Percentiles rank a stretch among this genome's conserved stretches.
phyloP scores from a whole-genome alignment of 2,797 vertebrate genomes.

The Myotis myotis region DNA sequence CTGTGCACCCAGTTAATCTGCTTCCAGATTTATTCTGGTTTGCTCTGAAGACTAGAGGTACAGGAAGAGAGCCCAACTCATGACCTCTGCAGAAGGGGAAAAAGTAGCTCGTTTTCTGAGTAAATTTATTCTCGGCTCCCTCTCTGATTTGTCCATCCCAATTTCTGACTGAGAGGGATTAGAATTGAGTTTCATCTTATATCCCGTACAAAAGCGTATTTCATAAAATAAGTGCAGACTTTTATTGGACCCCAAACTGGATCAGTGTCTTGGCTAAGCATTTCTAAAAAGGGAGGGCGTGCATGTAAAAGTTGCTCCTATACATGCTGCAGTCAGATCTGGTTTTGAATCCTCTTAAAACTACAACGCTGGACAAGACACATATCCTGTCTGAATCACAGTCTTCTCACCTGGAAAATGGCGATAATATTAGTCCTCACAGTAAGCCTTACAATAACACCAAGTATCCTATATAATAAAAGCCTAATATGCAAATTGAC shows the following conservation, averaged over 20 bases:
- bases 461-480: no score
- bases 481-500: no score
- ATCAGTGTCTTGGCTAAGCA: neutral
- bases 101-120: neutral
- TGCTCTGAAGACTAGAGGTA: neutral
- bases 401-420: neutral
- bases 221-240: conserved; percentile 18
- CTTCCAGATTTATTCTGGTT: neutral
- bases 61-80: neutral
- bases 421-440: neutral
- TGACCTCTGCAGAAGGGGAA: neutral
- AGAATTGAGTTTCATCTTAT: neutral
- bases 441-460: neutral
- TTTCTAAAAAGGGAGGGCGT: neutral
- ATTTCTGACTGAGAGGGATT: neutral
- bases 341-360: neutral
- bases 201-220: neutral
- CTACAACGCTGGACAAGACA: neutral
- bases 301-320: neutral
- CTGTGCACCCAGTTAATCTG: neutral
- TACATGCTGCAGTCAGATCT: neutral
- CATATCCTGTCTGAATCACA: neutral
- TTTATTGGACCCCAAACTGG: neutral
- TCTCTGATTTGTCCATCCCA: neutral
- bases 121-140: neutral